Base-by-base conservation (phyloP, 2,113 vertebrate genomes). In the Pholis gunnellus region DNA sequence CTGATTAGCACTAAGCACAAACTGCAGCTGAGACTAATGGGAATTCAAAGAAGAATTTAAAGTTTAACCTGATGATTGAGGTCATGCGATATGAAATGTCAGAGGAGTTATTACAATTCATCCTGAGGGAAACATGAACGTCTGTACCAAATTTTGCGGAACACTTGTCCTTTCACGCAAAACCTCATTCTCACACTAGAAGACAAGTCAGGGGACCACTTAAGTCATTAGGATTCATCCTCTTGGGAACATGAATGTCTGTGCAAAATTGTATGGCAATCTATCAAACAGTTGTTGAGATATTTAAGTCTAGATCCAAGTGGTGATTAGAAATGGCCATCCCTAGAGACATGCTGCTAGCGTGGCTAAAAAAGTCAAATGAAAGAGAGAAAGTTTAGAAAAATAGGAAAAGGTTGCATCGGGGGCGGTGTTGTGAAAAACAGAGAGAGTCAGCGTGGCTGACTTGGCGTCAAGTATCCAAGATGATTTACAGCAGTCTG, bases 401-500 rank as follows among this genome's bases (percentile, higher is more conserved):
- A 52, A 81, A 60, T 11, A 31, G 3, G 9, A 64, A 31, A 63
- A 79, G 61, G 72, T 72, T 54, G 9, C 34, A 36, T 0, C 10
- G 22, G 27, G 17, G 42, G 52, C 34, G 74, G 66, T 56, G 1
- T 27, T 56, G 67, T 83, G 72, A 69, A 71, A 79, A 82, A 66
- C 8, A 61, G 14, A 15, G 66, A 70, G 69, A 64, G 40, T 69
- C 56, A 44, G 18, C 18, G 5, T 11, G 68, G 63, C 72, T 25
- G 75, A 72, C 67, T 61, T 2, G 25, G 48, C 74, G 60, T 87
- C 72, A 61, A 25, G 72, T 79, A 60, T 82, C 65, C 17, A 5
- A 5, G 54, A 56, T 82, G 79, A 82, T 88, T 89, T 88, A 78
- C 66, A 72, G 71, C 82, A 2, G 63, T 64, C 70, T 65, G 38